Evolutionary conservation across 2,888 invertebrate genomes (phyloP).

Genomic region (Entomobrya multifasciata): DNA sequence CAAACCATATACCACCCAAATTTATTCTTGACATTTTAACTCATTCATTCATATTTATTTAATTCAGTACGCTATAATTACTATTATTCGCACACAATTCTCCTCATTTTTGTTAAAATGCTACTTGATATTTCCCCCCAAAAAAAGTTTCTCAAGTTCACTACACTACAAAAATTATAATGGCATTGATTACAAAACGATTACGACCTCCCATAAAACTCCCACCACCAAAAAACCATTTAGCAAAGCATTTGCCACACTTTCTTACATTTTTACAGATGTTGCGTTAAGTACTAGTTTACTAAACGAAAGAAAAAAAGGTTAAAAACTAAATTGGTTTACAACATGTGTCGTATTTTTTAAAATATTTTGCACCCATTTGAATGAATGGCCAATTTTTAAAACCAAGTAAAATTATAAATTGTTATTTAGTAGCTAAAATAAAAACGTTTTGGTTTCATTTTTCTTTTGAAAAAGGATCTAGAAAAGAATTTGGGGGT

Average conservation of each 20-base stretch:
- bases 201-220: constrained; percentile 39
- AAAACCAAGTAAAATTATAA: no score
- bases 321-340: background rate
- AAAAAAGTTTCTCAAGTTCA: no score
- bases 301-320: constrained; percentile 4
- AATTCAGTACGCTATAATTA: no score
- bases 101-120: no score
- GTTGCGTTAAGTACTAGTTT: background rate
- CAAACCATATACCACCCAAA: no score
- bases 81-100: no score
- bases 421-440: no score
- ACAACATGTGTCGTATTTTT: background rate
- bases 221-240: background rate
- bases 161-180: background rate
- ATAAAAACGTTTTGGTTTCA: constrained; percentile 10
- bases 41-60: no score
- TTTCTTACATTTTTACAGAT: background rate
- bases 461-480: background rate
- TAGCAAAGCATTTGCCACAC: background rate
- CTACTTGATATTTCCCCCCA: no score
- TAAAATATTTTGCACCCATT: background rate
- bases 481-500: no score
- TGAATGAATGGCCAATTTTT: no score
- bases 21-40: no score
- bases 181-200: constrained; percentile 46